These are phyloP conservation scores for Anastrepha ludens DNA, from an alignment of 1,140 invertebrate genomes.

Conservation along the genomic window DNA sequence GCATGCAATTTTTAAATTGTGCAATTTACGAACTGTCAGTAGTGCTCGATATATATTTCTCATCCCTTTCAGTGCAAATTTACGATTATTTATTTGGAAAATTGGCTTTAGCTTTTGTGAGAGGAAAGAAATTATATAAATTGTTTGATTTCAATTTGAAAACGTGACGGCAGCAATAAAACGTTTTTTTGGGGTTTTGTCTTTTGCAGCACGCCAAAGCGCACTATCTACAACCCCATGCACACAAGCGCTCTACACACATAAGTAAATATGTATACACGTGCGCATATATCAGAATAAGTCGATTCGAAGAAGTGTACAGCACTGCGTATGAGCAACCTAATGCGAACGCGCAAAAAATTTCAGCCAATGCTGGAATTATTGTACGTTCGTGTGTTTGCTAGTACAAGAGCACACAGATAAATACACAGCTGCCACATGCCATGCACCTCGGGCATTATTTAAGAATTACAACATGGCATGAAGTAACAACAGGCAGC, in stretches of 20 bases:
- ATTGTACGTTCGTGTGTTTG: not conserved
- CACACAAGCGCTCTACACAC: not conserved
- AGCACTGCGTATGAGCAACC: slow-evolving; percentile 38
- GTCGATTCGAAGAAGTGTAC: not conserved
- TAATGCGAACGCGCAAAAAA: not conserved
- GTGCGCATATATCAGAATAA: not conserved
- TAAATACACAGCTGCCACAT: not conserved
- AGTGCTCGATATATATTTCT: slow-evolving; percentile 5
- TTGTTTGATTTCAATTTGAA: slow-evolving; percentile 52
- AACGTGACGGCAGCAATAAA: slow-evolving; percentile 42
- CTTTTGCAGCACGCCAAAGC: not conserved
- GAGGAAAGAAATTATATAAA: slow-evolving; percentile 42
- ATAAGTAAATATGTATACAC: not conserved
- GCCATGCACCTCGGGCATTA: slow-evolving; percentile 34
- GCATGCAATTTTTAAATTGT: not conserved
- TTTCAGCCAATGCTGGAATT: not conserved
- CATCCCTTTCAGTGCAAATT: not conserved
- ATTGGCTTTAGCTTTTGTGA: not conserved
- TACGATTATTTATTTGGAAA: not conserved
- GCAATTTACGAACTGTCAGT: slow-evolving; percentile 30
- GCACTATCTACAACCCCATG: not conserved
- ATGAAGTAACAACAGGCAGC: not conserved
- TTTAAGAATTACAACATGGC: slow-evolving; percentile 46
- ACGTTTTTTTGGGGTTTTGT: not conserved
- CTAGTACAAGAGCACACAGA: not conserved